These are phyloP conservation scores for Nasonia longicornis DNA, from an alignment of 1,140 invertebrate species.

Conservation along the genomic window DNA sequence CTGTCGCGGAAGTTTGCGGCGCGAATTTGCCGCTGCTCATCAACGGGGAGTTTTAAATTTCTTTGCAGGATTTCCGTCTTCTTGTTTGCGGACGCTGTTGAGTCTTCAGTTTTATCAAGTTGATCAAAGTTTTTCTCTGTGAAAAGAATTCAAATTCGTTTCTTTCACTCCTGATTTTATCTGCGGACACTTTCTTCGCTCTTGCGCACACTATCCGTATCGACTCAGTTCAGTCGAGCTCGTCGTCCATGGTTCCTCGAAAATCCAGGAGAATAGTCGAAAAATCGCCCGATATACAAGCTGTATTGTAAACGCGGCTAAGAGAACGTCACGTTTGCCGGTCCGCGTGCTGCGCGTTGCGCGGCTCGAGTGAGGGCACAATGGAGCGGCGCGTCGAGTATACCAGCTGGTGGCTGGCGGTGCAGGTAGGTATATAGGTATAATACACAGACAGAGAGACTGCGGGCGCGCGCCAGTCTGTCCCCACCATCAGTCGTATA, in stretches of 20 bases:
- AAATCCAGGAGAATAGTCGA: not conserved
- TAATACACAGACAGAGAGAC: not conserved
- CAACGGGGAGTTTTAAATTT: not conserved
- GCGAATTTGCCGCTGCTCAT: too few species aligned
- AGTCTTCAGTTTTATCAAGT: too few species aligned
- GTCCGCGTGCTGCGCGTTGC: conserved; percentile 52
- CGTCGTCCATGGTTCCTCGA: not conserved
- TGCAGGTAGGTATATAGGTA: not conserved
- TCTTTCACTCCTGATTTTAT: too few species aligned
- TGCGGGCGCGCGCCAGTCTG: not conserved
- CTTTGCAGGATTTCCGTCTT: not conserved
- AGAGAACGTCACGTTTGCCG: not conserved
- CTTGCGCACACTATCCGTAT: not conserved
- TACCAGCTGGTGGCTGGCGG: not conserved
- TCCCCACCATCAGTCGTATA: not conserved
- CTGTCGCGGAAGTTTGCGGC: not conserved
- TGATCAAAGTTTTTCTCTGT: too few species aligned
- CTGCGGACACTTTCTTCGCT: too few species aligned
- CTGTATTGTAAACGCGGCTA: too few species aligned
- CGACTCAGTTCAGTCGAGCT: not conserved
- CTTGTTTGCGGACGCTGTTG: too few species aligned
- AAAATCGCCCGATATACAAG: not conserved
- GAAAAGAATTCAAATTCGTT: too few species aligned
- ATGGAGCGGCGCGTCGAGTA: conserved; percentile 46
- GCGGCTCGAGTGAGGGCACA: conserved; percentile 56